phyloP scores from a whole-genome alignment of 2,113 vertebrate species.

The Euleptes europaea region DNA sequence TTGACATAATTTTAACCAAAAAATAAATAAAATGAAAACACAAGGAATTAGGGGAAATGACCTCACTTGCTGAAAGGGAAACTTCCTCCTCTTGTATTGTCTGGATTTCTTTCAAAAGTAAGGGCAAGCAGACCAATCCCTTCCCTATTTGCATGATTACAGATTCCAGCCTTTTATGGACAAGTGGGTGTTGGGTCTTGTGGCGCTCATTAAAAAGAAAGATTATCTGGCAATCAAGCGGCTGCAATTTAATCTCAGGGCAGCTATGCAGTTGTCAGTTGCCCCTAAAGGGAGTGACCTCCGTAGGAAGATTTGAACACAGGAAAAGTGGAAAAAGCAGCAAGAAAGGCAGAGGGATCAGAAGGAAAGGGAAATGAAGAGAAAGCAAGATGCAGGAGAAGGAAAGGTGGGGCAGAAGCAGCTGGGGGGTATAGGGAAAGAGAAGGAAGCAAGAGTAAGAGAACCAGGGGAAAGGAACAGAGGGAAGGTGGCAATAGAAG shows the following conservation, averaged over 20 bases:
- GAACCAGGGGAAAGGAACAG: neutral
- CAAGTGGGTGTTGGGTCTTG: neutral
- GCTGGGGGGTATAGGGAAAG: neutral
- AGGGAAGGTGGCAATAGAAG: neutral
- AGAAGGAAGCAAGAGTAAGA: neutral
- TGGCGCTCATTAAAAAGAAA: neutral
- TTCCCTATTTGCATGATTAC: neutral
- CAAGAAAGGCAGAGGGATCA: neutral
- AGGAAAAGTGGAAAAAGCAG: too few species aligned
- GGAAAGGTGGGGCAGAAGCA: neutral
- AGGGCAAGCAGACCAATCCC: neutral
- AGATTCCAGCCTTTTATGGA: neutral
- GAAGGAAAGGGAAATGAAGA: neutral
- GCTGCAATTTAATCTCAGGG: neutral
- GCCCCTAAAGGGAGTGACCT: neutral
- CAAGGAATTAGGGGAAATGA: too few species aligned
- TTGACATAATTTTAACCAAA: too few species aligned
- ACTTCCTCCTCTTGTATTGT: too few species aligned
- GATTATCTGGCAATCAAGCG: neutral
- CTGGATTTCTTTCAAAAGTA: neutral
- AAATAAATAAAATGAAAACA: too few species aligned
- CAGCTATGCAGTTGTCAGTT: neutral
- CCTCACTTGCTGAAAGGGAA: too few species aligned
- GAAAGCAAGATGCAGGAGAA: neutral
- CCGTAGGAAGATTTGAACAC: neutral